Evolutionary conservation across 1,140 invertebrate species (phyloP), one percentile per base, ranked within the genome.

Genomic region (Macrosteles quadrilineatus): DNA sequence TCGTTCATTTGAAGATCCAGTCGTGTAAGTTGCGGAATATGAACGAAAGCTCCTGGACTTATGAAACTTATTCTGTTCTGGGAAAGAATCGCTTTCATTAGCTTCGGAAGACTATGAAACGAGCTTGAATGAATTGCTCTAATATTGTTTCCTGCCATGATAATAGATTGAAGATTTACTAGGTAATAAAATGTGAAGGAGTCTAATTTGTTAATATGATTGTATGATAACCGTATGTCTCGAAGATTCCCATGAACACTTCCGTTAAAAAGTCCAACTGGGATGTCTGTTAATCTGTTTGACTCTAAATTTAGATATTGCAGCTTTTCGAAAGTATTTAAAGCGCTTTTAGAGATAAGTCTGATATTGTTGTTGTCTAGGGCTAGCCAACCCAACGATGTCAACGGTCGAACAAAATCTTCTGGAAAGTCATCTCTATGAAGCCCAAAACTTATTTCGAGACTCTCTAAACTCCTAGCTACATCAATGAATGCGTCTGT

Each of bases 331-430:
- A 91, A 88, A 0, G 87, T 85, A 29, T 88, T 87, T 12, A 88
- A 82, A 1, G 84, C 79, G 0, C 81, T 80, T 29, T 87, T 81
- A 17, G 88, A 86, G 0, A 95, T 82, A 0, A 83, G 85, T 74
- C 90, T 87, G 71, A 95, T 87, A 76, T 93, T 91, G 75, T 96
- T 97, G 79, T 95, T 93, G 78, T 97, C 94, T 71, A 96, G 81
- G 12, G 93, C 91, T 31, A 97, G 81, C 92, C 92, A 95, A 74
- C 89, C 86, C 0, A 97, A 82, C 75, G 88, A 87, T 14, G 83
- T 85, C 3, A 96, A 82, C 0, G 87, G 88, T 59, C 85, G 83
- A 0, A 93, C 82, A 1, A 91, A 86, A 50, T 89, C 86, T 71
- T 90, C 85, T 0, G 92, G 91, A 77, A 93, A 90, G 73, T 89